These are phyloP conservation scores for Hymenochirus boettgeri DNA, from an alignment of 2,113 vertebrate species.

Conservation along the genomic window DNA sequence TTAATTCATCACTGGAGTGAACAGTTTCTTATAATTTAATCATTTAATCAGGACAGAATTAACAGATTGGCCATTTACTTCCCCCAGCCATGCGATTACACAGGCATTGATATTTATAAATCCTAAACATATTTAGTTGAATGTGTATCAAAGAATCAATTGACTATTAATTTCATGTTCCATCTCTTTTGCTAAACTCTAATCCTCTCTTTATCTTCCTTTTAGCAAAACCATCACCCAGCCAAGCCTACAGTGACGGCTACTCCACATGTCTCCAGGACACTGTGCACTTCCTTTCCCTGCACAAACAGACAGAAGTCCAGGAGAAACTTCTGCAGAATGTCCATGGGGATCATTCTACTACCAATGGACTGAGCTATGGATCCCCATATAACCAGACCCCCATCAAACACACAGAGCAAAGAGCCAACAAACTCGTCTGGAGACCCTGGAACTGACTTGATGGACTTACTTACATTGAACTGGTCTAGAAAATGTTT, in stretches of 20 bases:
- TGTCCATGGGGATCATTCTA: constrained; percentile 39
- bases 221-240: constrained; percentile 19
- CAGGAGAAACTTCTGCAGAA: constrained; percentile 48
- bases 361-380: not conserved
- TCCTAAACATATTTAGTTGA: too few relatives aligned
- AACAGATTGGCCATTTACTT: too few relatives aligned
- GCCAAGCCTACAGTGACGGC: constrained; percentile 42
- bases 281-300: constrained; percentile 49
- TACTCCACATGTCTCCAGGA: constrained; percentile 49
- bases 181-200: too few relatives aligned
- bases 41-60: too few relatives aligned
- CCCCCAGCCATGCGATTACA: too few relatives aligned
- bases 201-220: not conserved
- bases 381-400: not conserved
- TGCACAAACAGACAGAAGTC: constrained; percentile 39
- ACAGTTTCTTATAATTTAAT: too few relatives aligned
- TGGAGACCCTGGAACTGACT: constrained; percentile 56
- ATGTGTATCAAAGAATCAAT: too few relatives aligned
- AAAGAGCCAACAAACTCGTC: constrained; percentile 19
- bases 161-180: too few relatives aligned
- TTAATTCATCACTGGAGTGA: too few relatives aligned
- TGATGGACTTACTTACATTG: not conserved
- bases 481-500: too few relatives aligned
- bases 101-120: too few relatives aligned
- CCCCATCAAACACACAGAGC: constrained; percentile 16